Percentiles rank a stretch among this genome's conserved stretches.
These are phyloP conservation scores for Puntigrus tetrazona DNA, from an alignment of 2,113 vertebrate species.

Conservation along the genomic window DNA sequence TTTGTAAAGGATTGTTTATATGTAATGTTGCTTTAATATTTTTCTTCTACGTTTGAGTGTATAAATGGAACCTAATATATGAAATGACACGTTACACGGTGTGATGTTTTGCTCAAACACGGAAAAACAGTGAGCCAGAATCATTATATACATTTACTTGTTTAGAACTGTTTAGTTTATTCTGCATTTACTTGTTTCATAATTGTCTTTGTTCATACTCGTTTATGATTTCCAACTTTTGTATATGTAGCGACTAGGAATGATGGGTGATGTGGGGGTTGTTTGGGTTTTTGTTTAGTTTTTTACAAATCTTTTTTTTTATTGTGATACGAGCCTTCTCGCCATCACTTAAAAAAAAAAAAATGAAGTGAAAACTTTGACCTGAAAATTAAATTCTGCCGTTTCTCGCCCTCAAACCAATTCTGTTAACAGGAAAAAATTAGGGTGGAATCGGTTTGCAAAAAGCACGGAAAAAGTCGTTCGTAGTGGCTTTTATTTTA, in stretches of 20 bases:
- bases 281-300: too few species aligned
- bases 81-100: conserved; percentile 59
- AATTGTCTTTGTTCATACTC: conserved; percentile 56
- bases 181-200: not conserved
- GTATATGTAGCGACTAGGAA: conserved; percentile 42
- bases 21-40: conserved; percentile 61
- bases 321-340: not conserved
- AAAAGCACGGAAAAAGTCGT: not conserved
- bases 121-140: conserved; percentile 30
- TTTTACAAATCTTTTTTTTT: too few species aligned
- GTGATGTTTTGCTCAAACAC: conserved; percentile 30
- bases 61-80: conserved; percentile 79
- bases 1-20: conserved; percentile 61
- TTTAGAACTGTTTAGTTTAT: not conserved
- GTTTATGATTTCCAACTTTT: conserved; percentile 30
- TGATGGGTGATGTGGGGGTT: conserved; percentile 63
- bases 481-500: too few species aligned
- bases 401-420: not conserved
- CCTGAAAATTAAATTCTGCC: not conserved
- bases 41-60: conserved; percentile 62
- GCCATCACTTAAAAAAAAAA: not conserved
- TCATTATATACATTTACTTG: conserved; percentile 12
- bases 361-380: not conserved
- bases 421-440: not conserved
- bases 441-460: not conserved